A percentile compares a stretch with the other conserved stretches of the same genome.
phyloP scores from a whole-genome alignment of 1,140 invertebrate species.

The Parasteatoda tepidariorum region DNA sequence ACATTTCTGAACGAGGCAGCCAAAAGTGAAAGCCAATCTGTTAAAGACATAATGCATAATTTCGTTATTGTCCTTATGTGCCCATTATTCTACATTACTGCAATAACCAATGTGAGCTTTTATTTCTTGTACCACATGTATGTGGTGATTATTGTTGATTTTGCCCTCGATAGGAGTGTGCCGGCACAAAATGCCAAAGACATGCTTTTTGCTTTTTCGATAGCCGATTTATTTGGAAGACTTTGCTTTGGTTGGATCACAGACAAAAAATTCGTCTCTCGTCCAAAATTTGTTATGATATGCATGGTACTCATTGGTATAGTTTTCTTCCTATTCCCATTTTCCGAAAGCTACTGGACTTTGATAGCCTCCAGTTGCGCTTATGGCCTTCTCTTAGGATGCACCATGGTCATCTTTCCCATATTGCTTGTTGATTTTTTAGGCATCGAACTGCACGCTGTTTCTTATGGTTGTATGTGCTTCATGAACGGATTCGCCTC shows the following conservation, averaged over 20 bases:
- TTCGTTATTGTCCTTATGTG: background rate
- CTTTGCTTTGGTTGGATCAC: slow-evolving; percentile 55
- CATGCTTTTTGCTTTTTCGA: slow-evolving; percentile 60
- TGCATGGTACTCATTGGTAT: slow-evolving; percentile 38
- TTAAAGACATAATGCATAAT: background rate
- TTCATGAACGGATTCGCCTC: slow-evolving; percentile 58
- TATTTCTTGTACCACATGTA: slow-evolving; percentile 35
- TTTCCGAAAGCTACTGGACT: slow-evolving; percentile 1
- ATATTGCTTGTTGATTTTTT: slow-evolving; percentile 52
- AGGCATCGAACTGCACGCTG: slow-evolving; percentile 31
- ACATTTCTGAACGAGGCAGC: background rate
- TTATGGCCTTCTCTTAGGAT: slow-evolving; percentile 51
- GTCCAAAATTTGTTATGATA: slow-evolving; percentile 25
- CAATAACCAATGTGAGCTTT: slow-evolving; percentile 21
- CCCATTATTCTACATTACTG: slow-evolving; percentile 50
- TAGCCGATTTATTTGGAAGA: slow-evolving; percentile 58
- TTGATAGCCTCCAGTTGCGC: slow-evolving; percentile 20
- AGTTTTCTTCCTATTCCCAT: slow-evolving; percentile 35
- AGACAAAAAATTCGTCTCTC: slow-evolving; percentile 37
- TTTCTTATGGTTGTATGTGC: slow-evolving; percentile 58
- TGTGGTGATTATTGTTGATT: slow-evolving; percentile 62
- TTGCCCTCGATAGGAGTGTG: slow-evolving; percentile 58
- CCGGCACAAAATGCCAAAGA: slow-evolving; percentile 24
- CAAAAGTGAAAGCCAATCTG: background rate
- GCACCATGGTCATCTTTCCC: slow-evolving; percentile 44